A percentile compares a stretch with the other conserved stretches of the same genome.
These are phyloP conservation scores for Oostethus manadensis DNA, from an alignment of 2,113 vertebrate genomes.

Conservation along the genomic window DNA sequence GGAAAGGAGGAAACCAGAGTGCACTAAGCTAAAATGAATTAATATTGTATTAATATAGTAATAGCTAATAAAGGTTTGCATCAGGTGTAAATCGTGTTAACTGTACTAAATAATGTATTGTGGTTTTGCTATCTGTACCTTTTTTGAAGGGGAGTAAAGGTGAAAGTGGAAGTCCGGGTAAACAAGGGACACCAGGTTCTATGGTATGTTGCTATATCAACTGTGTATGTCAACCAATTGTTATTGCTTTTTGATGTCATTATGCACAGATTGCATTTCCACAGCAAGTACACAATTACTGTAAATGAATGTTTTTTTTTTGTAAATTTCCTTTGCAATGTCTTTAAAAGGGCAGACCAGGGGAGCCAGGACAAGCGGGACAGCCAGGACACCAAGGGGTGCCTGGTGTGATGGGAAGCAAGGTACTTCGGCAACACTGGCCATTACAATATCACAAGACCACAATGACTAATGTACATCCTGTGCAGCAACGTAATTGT, in stretches of 20 bases:
- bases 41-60: too few species aligned
- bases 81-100: not conserved
- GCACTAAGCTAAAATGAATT: too few species aligned
- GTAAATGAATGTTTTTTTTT: not conserved
- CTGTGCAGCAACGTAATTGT: not conserved
- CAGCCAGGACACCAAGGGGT: slow-evolving; percentile 85
- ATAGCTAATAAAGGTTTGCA: too few species aligned
- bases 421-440: slow-evolving; percentile 64
- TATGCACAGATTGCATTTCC: not conserved
- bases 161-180: slow-evolving; percentile 78
- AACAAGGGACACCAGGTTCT: slow-evolving; percentile 73
- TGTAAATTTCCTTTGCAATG: slow-evolving; percentile 10
- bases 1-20: too few species aligned
- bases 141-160: slow-evolving; percentile 82
- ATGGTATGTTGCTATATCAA: slow-evolving; percentile 70
- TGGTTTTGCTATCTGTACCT: slow-evolving; percentile 8
- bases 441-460: not conserved
- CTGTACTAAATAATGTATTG: not conserved
- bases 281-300: not conserved
- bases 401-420: slow-evolving; percentile 79
- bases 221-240: slow-evolving; percentile 2
- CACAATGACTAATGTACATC: not conserved
- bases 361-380: slow-evolving; percentile 74
- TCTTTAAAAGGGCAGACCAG: slow-evolving; percentile 77
- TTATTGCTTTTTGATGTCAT: not conserved